Base-by-base conservation (phyloP, 2,888 invertebrate genomes). In the Creontiades dilutus region DNA sequence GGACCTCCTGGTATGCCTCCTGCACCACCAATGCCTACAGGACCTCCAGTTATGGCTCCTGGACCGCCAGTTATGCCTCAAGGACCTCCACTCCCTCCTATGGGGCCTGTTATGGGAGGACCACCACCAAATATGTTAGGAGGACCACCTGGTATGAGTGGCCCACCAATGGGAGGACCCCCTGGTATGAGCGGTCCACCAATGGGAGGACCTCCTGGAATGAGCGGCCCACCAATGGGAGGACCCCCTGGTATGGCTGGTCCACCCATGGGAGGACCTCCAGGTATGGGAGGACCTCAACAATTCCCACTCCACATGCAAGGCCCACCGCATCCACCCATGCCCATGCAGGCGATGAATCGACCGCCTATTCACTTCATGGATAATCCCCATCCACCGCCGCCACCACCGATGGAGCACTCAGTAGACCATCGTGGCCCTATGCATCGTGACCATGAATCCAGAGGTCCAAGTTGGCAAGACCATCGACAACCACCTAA, bases 401-500 rank as follows among this genome's bases (percentile, higher is more conserved):
- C 47, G 12, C 88, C 61, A 3, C 47, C 47, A 9, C n/a, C 47
- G 12, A 47, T 27, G 82, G 82, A 48, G 12, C 82, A 16, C 52
- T 13, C 23, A 19, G 46, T n/a, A 0, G 16, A 14, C 46, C 68
- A 37, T 55, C 81, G 19, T 47, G 57, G 14, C 76, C 86, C 46
- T 76, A 86, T 28, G 19, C 89, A 1, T 57, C 89, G 37, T 52
- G 84, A 16, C 47, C 87, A 87, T 48, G 89, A 61, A 27, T 4
- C 37, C 57, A 14, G 47, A 5, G 27, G 82, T 27, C 47, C 78
- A n/a, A 52, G 82, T n/a, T 82, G 82, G 82, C 82, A 82, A 14
- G 82, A 82, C 5, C 78, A 78, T 11, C 52, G 90, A 14, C 89
- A 90, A 0, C 80, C 78, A 46, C 89, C 78, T 28, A 81, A 82